phyloP scores from a whole-genome alignment of 2,113 vertebrate species.

The Egretta garzetta region DNA sequence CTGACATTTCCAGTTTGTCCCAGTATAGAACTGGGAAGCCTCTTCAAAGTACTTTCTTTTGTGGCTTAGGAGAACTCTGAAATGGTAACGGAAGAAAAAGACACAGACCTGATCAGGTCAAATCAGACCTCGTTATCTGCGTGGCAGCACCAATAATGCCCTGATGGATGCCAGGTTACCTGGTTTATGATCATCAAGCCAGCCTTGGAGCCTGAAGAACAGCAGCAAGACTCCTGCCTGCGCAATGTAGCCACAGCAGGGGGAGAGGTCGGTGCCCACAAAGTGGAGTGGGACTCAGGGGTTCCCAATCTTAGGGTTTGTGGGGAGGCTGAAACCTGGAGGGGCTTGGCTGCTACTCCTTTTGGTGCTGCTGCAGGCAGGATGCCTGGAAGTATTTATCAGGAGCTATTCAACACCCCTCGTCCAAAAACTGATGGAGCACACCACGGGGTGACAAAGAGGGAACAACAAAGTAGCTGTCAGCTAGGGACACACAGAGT shows the following conservation, averaged over 20 bases:
- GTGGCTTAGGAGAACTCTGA: background rate
- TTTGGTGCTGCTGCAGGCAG: background rate
- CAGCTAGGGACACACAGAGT: background rate
- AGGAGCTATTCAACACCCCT: background rate
- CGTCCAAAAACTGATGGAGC: background rate
- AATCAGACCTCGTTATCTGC: background rate
- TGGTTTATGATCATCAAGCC: background rate
- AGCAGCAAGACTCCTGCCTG: background rate
- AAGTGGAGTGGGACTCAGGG: background rate
- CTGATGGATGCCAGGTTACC: background rate
- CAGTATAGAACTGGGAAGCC: background rate
- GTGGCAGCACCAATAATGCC: background rate
- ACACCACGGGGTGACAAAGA: background rate
- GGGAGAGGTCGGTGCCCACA: background rate
- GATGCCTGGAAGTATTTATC: background rate
- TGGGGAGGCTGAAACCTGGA: background rate
- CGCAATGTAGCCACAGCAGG: no score
- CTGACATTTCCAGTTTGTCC: background rate
- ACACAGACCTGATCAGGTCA: background rate
- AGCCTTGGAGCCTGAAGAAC: background rate
- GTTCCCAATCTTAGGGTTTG: background rate
- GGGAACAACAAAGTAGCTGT: background rate
- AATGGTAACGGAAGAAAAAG: background rate
- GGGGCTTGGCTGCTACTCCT: background rate
- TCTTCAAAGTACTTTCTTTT: background rate